Evolutionary conservation across 2,797 vertebrate genomes (phyloP).

Genomic region (Crocodylus rhombifer): DNA sequence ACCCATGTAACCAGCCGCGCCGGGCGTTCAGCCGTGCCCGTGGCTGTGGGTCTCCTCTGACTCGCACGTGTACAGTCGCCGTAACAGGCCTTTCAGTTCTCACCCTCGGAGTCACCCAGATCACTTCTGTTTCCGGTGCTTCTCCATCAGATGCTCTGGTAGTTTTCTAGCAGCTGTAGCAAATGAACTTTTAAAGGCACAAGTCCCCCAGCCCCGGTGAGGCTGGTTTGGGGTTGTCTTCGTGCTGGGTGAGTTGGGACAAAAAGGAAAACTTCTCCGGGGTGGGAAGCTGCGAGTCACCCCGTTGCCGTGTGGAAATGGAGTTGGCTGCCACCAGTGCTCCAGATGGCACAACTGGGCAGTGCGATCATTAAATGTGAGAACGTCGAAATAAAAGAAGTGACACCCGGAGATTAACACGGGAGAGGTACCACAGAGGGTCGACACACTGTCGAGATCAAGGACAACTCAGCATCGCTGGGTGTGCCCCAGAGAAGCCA

Average conservation of each 20-base stretch:
- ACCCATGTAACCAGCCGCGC: no score
- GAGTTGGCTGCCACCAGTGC: background rate
- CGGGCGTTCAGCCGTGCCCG: no score
- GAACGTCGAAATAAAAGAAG: background rate
- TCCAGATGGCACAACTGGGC: background rate
- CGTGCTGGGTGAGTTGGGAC: background rate
- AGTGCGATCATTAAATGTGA: background rate
- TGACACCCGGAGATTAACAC: background rate
- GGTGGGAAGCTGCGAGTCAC: background rate
- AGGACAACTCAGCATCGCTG: background rate
- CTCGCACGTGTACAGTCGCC: background rate
- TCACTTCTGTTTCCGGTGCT: background rate
- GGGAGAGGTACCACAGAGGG: background rate
- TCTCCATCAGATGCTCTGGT: background rate
- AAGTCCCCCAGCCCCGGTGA: background rate
- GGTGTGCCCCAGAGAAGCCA: background rate
- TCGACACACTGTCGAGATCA: background rate
- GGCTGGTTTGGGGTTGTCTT: background rate
- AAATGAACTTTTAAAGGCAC: background rate
- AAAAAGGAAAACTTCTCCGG: background rate
- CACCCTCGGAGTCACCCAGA: slow-evolving; percentile 8
- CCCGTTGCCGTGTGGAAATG: background rate
- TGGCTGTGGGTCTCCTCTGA: background rate
- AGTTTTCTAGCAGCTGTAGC: slow-evolving; percentile 12
- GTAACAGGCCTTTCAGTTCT: slow-evolving; percentile 23